Percentiles rank a stretch among this genome's conserved stretches.
Evolutionary conservation across 2,797 vertebrate genomes (phyloP).

Genomic region (Enteromius anoplus): DNA sequence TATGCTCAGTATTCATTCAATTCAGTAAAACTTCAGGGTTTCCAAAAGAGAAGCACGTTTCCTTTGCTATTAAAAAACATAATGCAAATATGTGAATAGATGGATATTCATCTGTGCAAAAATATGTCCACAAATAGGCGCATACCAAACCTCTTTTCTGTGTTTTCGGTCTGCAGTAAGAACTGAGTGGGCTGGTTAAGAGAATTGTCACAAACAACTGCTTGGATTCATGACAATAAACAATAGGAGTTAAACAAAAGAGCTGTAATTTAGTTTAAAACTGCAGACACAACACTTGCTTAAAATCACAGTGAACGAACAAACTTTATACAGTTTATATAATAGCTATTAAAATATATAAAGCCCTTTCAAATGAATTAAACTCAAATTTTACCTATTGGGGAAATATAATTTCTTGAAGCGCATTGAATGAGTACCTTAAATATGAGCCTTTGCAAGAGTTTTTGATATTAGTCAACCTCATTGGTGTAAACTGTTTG

Average conservation of each 20-base stretch:
- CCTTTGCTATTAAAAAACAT: neutral
- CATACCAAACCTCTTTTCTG: conserved; percentile 1
- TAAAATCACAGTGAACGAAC: neutral
- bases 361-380: neutral
- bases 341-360: neutral
- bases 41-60: neutral
- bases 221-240: conserved; percentile 1
- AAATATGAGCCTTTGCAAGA: neutral
- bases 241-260: neutral
- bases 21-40: neutral
- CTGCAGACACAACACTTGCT: neutral
- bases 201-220: neutral
- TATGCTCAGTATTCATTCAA: neutral
- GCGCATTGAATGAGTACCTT: neutral
- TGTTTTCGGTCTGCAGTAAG: neutral
- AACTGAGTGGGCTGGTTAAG: neutral
- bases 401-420: neutral
- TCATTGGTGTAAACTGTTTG: neutral
- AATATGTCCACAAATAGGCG: neutral
- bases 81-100: neutral
- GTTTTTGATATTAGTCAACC: neutral
- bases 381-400: neutral
- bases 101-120: neutral
- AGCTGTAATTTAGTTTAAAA: conserved; percentile 24
- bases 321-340: neutral